Base-by-base conservation (phyloP, 1,140 invertebrate species). In the Cydia pomonella region DNA sequence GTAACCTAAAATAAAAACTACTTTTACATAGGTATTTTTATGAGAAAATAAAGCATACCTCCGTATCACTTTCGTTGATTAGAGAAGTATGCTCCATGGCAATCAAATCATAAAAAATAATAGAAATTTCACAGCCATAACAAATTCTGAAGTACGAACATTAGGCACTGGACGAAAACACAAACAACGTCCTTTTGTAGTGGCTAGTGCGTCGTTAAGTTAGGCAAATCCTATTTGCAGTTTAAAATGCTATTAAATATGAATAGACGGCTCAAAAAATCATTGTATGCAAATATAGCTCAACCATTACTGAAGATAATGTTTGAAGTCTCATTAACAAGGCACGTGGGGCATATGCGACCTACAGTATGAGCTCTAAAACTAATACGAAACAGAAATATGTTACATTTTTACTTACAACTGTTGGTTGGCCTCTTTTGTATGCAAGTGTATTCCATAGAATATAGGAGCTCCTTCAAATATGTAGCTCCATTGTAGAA, bases 211-310 rank as follows among this genome's bases (percentile, higher is more conserved):
- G 64, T 69, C 64, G 64, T 69, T 69, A 69, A 69, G 63, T 66
- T 16, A 66, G 33, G 13, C 64, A 33, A 41, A 69, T 38, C 64
- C 29, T 69, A 69, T 69, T 69, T 18, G 64, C n/a, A 69, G 64
- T 69, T 69, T 38, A 18, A 69, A 69, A 69, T 33, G 64, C 33
- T 38, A 69, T 69, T 69, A 69, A 69, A 69, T 41, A 69, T 33
- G 64, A 69, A 69, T 69, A 87, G 82, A 82, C 87, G 82, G 73
- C 77, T 84, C 79, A 79, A 83, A 87, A 81, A 74, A 82, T 77
- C 73, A 91, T 89, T 90, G 87, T 89, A 92, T 91, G 89, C 88
- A 89, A 92, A 92, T 91, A 87, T 87, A 81, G 76, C 79, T 75
- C 81, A 82, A 85, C 82, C 81, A 86, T 86, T 91, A 90, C 83